Base-by-base conservation (phyloP, 2,797 vertebrate species). In the Euphonia xanthogaster region DNA sequence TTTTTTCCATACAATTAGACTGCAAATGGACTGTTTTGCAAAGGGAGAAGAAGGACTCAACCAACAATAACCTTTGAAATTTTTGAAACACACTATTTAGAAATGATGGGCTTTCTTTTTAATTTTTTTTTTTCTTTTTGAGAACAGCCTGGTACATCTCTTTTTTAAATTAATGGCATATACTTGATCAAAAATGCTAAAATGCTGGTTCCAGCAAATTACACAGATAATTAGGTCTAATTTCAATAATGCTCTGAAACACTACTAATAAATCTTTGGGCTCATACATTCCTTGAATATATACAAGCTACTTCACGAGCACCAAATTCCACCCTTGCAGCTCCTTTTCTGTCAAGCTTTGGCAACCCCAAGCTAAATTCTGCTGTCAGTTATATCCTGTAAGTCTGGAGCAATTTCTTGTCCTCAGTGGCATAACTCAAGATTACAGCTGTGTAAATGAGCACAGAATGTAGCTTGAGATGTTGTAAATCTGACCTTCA, bases 191-290 rank as follows among this genome's bases (percentile, higher is more conserved):
- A 97, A 98, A 97, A 97, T 96, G 95, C 93, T 97, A 97, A 97
- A 96, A 96, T 96, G 96, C 97, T 97, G 96, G 97, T 97, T 98
- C 96, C 91, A 96, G 96, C 91, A 97, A 97, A 98, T 97, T 96
- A 96, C 96, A 97, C 97, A 97, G 97, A 97, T 98, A 97, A 98
- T 98, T 98, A 98, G 97, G 88, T 90, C 96, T 97, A 95, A 98
- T 98, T 98, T 97, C 95, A 97, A 95, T 97, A 97, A 97, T 96
- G 95, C 96, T 96, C 93, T 27, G 54, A 96, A 98, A 97, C 94
- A 96, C 90, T 95, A 90, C 61, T 94, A 96, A 97, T 98, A 97
- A 97, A 98, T 98, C 97, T 97, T 97, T 74, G 55, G 79, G 71
- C 65, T 92, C 84, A 93, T 91, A 19, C 66, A 77, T 82, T 73